Percentiles rank a stretch among this genome's conserved stretches.
These are phyloP conservation scores for Cuniculus paca DNA, from an alignment of 2,797 vertebrate genomes.

Conservation along the genomic window DNA sequence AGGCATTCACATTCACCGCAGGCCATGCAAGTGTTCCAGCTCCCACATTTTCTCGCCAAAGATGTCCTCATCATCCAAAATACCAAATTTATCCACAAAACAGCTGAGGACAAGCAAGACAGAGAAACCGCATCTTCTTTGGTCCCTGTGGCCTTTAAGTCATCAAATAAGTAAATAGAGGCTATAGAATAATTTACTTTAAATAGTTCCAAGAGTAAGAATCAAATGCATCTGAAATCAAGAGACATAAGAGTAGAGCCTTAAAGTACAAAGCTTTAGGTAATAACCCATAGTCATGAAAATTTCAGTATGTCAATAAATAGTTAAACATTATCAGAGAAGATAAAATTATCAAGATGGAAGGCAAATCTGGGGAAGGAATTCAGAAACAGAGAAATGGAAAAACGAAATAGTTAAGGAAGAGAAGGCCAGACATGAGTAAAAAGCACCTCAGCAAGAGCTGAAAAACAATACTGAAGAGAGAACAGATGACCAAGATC, in stretches of 20 bases:
- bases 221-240: slow-evolving; percentile 20
- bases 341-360: slow-evolving; percentile 12
- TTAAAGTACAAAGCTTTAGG: slow-evolving; percentile 9
- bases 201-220: slow-evolving; percentile 3
- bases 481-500: not conserved
- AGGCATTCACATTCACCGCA: not conserved
- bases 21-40: too few species aligned
- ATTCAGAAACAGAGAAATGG: not conserved
- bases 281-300: slow-evolving; percentile 50
- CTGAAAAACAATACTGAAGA: not conserved
- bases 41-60: not conserved
- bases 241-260: not conserved
- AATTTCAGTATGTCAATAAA: slow-evolving; percentile 6
- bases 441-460: not conserved
- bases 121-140: not conserved
- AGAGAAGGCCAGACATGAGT: not conserved
- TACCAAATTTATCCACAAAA: accelerated
- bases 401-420: not conserved
- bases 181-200: not conserved
- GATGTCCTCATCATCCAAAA: not conserved
- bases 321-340: not conserved
- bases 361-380: slow-evolving; percentile 25
- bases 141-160: not conserved
- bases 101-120: not conserved
- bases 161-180: not conserved